A percentile compares a stretch with the other conserved stretches of the same genome.
These are phyloP conservation scores for Hassar affinis DNA, from an alignment of 2,113 vertebrate genomes.

Conservation along the genomic window DNA sequence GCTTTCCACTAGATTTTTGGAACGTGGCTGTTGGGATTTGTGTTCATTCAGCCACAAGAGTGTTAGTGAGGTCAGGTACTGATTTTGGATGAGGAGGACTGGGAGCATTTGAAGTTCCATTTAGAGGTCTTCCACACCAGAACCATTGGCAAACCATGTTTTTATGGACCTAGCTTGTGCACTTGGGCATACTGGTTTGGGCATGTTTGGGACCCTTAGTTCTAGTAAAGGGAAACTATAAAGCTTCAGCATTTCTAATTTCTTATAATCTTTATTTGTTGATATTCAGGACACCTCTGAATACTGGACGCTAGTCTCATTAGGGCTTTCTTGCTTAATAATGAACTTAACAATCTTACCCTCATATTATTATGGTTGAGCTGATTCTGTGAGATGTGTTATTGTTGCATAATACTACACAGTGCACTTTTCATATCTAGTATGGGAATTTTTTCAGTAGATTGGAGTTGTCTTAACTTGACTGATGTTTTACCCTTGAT, in stretches of 20 bases:
- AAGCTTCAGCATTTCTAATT: background rate
- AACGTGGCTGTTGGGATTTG: background rate
- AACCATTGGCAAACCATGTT: background rate
- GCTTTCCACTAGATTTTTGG: background rate
- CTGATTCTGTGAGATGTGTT: background rate
- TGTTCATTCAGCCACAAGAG: background rate
- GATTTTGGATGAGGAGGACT: background rate
- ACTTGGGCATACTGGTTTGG: background rate
- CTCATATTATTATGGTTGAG: background rate
- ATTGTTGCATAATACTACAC: background rate
- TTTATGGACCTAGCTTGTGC: background rate
- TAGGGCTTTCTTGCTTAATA: background rate
- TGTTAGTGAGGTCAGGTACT: background rate
- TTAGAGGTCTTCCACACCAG: background rate
- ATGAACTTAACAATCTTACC: background rate
- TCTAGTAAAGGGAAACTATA: background rate
- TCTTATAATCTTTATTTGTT: background rate
- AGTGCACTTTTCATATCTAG: no score
- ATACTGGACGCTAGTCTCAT: background rate
- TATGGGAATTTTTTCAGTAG: conserved; percentile 28
- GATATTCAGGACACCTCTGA: background rate
- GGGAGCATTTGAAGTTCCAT: background rate
- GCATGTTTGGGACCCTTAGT: background rate
- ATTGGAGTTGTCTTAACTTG: conserved; percentile 66
- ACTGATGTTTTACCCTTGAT: conserved; percentile 73